These are phyloP conservation scores for Trididemnum miniatum DNA, from an alignment of 23 tunicate species.

Conservation along the genomic window DNA sequence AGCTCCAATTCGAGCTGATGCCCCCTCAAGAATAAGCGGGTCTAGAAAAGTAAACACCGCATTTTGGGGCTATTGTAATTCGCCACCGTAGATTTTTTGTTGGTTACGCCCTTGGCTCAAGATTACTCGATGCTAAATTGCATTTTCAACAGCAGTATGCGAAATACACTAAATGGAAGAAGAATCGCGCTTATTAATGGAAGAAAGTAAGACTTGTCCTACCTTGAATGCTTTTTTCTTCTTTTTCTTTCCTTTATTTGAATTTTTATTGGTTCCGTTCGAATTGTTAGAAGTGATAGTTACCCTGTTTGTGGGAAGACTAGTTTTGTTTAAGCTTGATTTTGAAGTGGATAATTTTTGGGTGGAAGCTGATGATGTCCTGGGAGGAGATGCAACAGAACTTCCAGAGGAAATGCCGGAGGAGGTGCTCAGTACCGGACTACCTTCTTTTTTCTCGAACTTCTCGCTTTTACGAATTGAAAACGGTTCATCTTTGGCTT, in stretches of 20 bases:
- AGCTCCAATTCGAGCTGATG: too few relatives aligned
- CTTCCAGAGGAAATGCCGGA: slow-evolving; percentile 7
- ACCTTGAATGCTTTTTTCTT: slow-evolving; percentile 42
- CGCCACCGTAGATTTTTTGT: too few relatives aligned
- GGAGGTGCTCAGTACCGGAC: slow-evolving; percentile 39
- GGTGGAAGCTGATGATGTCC: not conserved
- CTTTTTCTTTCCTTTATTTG: slow-evolving; percentile 37
- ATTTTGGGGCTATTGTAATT: too few relatives aligned
- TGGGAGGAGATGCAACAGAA: slow-evolving; percentile 13
- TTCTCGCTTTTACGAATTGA: slow-evolving; percentile 7
- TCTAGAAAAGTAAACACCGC: too few relatives aligned
- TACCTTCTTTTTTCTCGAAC: slow-evolving; percentile 4
- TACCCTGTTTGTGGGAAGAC: not conserved
- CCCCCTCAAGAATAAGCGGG: too few relatives aligned
- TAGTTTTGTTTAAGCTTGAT: not conserved
- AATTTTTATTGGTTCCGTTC: slow-evolving; percentile 8
- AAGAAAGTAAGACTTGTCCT: too few relatives aligned
- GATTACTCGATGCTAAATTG: too few relatives aligned
- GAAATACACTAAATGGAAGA: too few relatives aligned
- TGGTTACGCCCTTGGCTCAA: too few relatives aligned
- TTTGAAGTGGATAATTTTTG: slow-evolving; percentile 5
- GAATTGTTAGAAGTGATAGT: not conserved
- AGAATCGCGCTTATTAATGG: too few relatives aligned
- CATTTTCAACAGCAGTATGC: too few relatives aligned
- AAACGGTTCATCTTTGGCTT: not conserved